Percentiles rank a stretch among this genome's conserved stretches.
phyloP scores from a whole-genome alignment of 2,113 vertebrate genomes.

The Paraplagusia blochii region DNA sequence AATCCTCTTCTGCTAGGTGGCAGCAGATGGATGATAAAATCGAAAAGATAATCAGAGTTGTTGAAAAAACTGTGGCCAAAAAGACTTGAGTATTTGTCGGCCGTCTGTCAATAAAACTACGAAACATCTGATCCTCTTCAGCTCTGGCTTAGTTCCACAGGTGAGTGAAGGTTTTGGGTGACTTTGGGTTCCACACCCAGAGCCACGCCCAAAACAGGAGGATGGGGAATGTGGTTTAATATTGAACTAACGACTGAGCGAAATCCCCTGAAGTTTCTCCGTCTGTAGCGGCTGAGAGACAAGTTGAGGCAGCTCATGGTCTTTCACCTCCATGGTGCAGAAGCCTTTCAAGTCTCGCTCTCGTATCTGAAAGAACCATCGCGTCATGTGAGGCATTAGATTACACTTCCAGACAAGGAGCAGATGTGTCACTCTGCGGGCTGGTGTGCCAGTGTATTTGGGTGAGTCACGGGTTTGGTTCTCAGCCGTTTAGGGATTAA shows the following conservation, averaged over 20 bases:
- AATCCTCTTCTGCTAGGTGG: too few relatives aligned
- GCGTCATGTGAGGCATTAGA: conserved; percentile 18
- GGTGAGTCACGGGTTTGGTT: conserved; percentile 18
- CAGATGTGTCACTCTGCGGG: neutral
- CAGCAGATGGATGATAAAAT: too few relatives aligned
- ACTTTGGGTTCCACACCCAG: conserved; percentile 34
- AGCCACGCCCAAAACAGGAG: conserved; percentile 17
- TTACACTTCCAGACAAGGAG: neutral
- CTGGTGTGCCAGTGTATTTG: conserved; percentile 4
- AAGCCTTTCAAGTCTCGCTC: conserved; percentile 2
- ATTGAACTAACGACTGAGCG: neutral
- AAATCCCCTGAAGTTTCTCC: conserved; percentile 2
- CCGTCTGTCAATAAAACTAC: neutral
- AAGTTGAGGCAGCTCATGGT: conserved; percentile 34
- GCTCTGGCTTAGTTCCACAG: conserved; percentile 6
- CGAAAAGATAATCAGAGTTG: too few relatives aligned
- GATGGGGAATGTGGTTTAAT: conserved; percentile 1
- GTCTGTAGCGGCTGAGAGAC: conserved; percentile 3
- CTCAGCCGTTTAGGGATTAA: conserved; percentile 26
- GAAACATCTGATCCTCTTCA: neutral
- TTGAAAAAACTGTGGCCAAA: too few relatives aligned
- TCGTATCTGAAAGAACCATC: conserved; percentile 16
- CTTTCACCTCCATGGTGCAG: neutral
- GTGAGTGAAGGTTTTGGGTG: neutral
- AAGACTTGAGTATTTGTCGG: too few relatives aligned